These are phyloP conservation scores for Macrotis lagotis DNA, from an alignment of 2,113 vertebrate species.

Conservation along the genomic window DNA sequence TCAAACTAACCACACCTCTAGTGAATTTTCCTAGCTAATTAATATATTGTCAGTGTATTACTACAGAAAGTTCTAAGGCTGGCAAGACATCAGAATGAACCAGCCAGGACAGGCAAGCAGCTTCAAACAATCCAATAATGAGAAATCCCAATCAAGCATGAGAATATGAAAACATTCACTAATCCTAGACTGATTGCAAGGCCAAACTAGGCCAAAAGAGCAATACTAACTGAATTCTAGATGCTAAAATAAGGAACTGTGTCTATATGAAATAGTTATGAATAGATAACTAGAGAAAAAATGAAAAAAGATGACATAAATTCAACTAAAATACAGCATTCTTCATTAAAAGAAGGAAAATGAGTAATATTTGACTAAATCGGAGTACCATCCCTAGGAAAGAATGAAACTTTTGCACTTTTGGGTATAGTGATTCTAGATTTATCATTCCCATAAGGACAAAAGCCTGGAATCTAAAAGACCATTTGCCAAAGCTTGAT, in stretches of 20 bases:
- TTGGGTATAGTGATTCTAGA: background rate
- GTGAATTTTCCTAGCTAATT: background rate
- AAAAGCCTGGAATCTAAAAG: background rate
- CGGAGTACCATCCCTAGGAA: background rate
- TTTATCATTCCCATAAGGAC: background rate
- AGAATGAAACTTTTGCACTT: background rate
- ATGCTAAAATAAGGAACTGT: background rate
- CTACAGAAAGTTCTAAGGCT: background rate
- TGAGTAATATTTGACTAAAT: background rate
- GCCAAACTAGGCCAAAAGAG: background rate
- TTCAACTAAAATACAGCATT: background rate
- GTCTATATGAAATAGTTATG: background rate
- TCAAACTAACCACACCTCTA: conserved; percentile 2
- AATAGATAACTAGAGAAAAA: background rate
- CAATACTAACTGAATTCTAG: background rate
- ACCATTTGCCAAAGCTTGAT: background rate
- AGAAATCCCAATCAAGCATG: background rate
- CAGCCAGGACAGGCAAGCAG: background rate
- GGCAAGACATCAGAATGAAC: background rate
- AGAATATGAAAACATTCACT: background rate
- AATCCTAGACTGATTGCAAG: background rate
- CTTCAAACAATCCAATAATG: background rate
- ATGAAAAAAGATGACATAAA: background rate
- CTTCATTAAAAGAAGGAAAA: background rate
- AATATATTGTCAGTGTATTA: background rate